Base-by-base conservation (phyloP, 1,140 invertebrate genomes). In the Probaryconus sp. region DNA sequence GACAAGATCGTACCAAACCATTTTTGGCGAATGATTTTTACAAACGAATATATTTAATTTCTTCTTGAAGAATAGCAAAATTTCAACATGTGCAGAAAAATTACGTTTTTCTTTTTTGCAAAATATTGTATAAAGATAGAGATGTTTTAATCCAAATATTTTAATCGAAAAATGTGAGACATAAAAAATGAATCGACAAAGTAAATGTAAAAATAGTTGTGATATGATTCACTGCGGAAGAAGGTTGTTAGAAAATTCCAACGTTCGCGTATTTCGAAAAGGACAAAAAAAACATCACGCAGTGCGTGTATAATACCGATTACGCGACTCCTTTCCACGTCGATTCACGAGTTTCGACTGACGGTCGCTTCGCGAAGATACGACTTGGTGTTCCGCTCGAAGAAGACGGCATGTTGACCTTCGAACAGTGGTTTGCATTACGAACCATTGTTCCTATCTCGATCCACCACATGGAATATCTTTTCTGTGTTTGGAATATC, bases 341-440 rank as follows among this genome's bases (percentile, higher is more conserved):
- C 70, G 78, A 80, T 80, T 48, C 60, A 14, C 64, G 69, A 78
- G 67, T 81, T 83, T 81, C 74, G 55, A 83, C 80, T 81, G 78
- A 77, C 51, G 50, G 67, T 64, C 50, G 68, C 40, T 26, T 60
- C 35, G 69, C 58, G 53, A 58, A 14, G 50, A 50, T 45, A 63
- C 48, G 45, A 71, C 43, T 53, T 50, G 70, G 33, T 43, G 61
- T 73, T 80, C 68, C 65, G 30, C 51, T 79, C 31, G 61, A 38
- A 40, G 76, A 81, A 67, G 79, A 76, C 56, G 42, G 42, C 67
- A 26, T 55, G 55, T 43, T 70, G 79, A 76, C 79, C 79, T 82
- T 83, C 79, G 76, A 45, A 72, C 78, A 43, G 30, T 40, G 65
- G 69, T 81, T 81, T 79, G 68, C 79, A 81, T 83, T 82, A 78